These are phyloP conservation scores for Chaetura pelagica DNA, from an alignment of 2,113 vertebrate genomes.

Conservation along the genomic window DNA sequence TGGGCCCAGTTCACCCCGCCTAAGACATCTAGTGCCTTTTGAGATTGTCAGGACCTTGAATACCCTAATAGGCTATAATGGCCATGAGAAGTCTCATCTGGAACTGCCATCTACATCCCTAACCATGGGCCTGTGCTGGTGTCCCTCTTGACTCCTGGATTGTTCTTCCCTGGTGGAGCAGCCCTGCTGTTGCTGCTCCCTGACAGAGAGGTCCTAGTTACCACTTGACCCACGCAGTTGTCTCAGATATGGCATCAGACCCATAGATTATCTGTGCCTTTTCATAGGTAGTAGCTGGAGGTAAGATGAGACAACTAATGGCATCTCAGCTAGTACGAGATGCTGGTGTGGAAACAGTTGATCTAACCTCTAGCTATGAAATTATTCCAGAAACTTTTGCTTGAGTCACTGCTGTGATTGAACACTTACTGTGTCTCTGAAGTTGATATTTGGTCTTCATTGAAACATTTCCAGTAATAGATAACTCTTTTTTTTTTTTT, in stretches of 20 bases:
- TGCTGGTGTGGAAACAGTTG: neutral
- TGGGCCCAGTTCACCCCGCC: accelerated
- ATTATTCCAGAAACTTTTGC: neutral
- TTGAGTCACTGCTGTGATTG: neutral
- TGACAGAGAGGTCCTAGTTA: neutral
- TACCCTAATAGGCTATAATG: neutral
- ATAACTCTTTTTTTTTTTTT: neutral
- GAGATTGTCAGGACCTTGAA: neutral
- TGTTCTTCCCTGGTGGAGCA: neutral
- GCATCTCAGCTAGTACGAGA: neutral
- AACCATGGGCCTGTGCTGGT: neutral
- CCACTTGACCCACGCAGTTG: neutral
- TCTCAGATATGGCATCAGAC: neutral
- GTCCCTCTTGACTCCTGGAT: neutral
- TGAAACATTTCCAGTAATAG: neutral
- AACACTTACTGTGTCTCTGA: neutral
- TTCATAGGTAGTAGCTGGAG: neutral
- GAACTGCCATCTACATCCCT: neutral
- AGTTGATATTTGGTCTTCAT: neutral
- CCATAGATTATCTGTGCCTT: neutral
- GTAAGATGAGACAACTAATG: neutral
- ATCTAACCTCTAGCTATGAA: neutral
- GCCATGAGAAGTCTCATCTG: neutral
- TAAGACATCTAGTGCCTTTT: neutral
- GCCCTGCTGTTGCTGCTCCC: neutral